phyloP scores from a whole-genome alignment of 2,113 vertebrate genomes.

The Passer montanus region DNA sequence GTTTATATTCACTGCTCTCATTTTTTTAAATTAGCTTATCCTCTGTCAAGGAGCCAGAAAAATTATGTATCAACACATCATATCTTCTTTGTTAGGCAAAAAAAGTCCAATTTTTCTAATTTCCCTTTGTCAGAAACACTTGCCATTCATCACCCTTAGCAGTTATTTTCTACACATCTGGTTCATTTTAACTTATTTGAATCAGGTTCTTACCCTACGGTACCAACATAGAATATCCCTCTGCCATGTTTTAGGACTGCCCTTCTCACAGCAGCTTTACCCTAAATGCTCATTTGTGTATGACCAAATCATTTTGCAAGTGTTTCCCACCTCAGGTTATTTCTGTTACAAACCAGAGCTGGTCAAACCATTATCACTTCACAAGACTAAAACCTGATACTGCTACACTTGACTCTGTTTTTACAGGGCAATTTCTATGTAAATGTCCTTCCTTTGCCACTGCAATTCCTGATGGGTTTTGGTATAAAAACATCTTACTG shows the following conservation, averaged over 20 bases:
- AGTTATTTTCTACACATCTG: background rate
- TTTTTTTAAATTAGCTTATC: background rate
- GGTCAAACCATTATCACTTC: background rate
- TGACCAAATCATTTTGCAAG: background rate
- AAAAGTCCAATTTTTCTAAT: background rate
- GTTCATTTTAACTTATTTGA: background rate
- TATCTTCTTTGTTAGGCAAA: background rate
- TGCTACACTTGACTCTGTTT: background rate
- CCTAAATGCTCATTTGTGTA: rapidly evolving
- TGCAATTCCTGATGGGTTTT: background rate
- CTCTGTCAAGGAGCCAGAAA: background rate
- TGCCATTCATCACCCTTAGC: background rate
- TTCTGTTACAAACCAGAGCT: background rate
- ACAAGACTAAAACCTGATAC: background rate
- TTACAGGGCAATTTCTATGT: background rate
- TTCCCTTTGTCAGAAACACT: background rate
- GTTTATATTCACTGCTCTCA: background rate
- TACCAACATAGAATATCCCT: background rate
- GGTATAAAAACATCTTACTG: background rate
- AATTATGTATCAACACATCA: background rate
- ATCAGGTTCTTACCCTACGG: background rate
- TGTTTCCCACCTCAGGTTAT: background rate
- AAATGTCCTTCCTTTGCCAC: background rate
- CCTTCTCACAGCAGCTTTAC: background rate
- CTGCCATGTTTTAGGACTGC: background rate